A percentile compares a stretch with the other conserved stretches of the same genome.
phyloP scores from a whole-genome alignment of 2,888 invertebrate species.

The Anodontia alba region DNA sequence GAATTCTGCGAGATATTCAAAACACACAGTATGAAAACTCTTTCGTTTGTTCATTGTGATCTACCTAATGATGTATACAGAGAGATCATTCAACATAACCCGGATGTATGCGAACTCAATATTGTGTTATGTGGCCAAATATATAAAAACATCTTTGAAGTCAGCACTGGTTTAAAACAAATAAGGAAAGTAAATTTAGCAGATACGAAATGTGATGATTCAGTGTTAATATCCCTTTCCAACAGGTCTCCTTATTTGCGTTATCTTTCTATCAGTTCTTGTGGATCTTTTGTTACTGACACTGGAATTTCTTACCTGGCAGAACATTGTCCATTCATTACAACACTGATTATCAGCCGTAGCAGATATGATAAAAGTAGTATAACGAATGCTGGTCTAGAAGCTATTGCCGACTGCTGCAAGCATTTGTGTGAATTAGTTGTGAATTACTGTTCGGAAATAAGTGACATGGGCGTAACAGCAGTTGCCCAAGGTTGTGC shows the following conservation, averaged over 20 bases:
- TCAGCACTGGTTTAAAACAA: neutral
- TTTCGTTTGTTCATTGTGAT: constrained; percentile 1
- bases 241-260: constrained; percentile 19
- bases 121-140: neutral
- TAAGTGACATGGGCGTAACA: constrained; percentile 60
- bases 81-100: neutral
- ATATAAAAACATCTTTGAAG: neutral
- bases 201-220: constrained; percentile 27
- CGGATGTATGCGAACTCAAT: neutral
- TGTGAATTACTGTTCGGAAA: constrained; percentile 58
- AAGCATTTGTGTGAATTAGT: constrained; percentile 43
- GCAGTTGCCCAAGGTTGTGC: constrained; percentile 55
- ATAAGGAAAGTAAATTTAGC: constrained; percentile 22
- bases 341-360: constrained; percentile 50
- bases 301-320: constrained; percentile 53
- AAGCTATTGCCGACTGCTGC: constrained; percentile 45
- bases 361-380: constrained; percentile 36
- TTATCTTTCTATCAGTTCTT: constrained; percentile 38
- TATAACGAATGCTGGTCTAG: constrained; percentile 37
- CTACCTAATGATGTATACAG: neutral
- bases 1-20: neutral
- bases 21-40: neutral
- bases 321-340: constrained; percentile 47
- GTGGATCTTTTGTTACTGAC: constrained; percentile 57
- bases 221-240: constrained; percentile 24